Evolutionary conservation across 2,113 vertebrate genomes (phyloP), one percentile per base, ranked within the genome.

Genomic region (Eonycteris spelaea): DNA sequence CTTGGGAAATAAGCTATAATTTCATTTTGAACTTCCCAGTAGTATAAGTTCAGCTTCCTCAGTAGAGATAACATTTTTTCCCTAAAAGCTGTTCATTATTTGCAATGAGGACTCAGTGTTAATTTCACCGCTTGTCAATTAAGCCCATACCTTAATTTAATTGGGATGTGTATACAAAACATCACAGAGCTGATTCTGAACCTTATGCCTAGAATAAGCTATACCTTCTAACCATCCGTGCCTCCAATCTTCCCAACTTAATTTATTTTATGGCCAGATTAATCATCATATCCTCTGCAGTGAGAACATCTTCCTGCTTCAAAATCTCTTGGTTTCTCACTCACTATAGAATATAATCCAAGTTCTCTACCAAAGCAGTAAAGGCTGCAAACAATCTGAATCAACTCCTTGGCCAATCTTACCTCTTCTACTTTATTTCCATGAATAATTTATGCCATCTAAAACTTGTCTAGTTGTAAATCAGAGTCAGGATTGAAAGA

Each of bases 71-170:
- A 53, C 38, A 55, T 22, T 8, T 5, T n/a, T 7, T 3, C 1
- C 11, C 35, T 14, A 8, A 84, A 78, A 80, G 21, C 7, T 22
- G 93, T 57, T 43, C 33, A 80, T 90, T 80, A 80, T 94, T 95
- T 96, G 59, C 30, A 85, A 3, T 78, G 71, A 24, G 38, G 75
- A 87, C 38, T 77, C 63, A 15, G 26, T 71, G 65, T 68, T 90
- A 75, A 96, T 95, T 91, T 82, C 22, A 80, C 12, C 90, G 38
- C 68, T 87, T 80, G 18, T 95, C 71, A 95, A 19, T 90, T 87
- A 86, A 86, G 48, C 6, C 77, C 14, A 90, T 63, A 14, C 82
- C 33, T 96, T 95, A 40, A 95, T 84, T 95, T 87, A 86, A 59
- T 68, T 97, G 70, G 61, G 38, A 73, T 74, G 38, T 71, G 65